Base-by-base conservation (phyloP, 2,888 invertebrate genomes). In the Cephus pygmeus region DNA sequence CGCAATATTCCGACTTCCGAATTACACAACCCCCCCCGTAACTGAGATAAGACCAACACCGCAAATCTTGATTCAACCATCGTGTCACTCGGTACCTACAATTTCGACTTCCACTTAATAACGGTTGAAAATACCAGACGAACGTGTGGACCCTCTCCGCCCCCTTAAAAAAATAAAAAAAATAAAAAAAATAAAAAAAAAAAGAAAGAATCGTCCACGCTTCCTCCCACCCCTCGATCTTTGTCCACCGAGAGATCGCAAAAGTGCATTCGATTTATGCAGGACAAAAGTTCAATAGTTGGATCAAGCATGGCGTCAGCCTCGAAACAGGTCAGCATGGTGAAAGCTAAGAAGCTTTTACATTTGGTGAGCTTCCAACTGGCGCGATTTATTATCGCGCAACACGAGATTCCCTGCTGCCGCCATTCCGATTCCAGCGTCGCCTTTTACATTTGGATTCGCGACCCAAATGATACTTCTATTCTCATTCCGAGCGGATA, bases 311-410 rank as follows among this genome's bases (percentile, higher is more conserved):
- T 6, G 74, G 34, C 35, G 35, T 34, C 36, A 3, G 9, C 12
- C 23, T 23, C 34, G 74, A n/a, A 34, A 11, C 35, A 73, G 74
- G 74, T 71, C 31, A 30, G 15, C 34, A 15, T 12, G n/a, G 33
- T 75, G 73, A 68, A 34, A 78, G 80, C 79, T 79, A 81, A 84
- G 84, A 82, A 85, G 83, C 83, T 85, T 81, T 86, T 83, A 83
- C 83, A 83, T 85, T 86, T 86, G 86, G 86, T 86, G 82, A 75
- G 81, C 82, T 85, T 86, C 86, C 87, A 86, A 85, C 80, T 81
- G 71, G 31, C 31, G 71, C 71, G 33, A 71, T 71, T 71, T 71
- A 71, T 71, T 71, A 30, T 71, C 71, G 71, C 71, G 33, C 71
- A 33, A 71, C 71, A 33, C 31, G 71, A 71, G 31, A 71, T 33